phyloP scores from a whole-genome alignment of 2,113 vertebrate genomes.

The Xiphophorus maculatus region DNA sequence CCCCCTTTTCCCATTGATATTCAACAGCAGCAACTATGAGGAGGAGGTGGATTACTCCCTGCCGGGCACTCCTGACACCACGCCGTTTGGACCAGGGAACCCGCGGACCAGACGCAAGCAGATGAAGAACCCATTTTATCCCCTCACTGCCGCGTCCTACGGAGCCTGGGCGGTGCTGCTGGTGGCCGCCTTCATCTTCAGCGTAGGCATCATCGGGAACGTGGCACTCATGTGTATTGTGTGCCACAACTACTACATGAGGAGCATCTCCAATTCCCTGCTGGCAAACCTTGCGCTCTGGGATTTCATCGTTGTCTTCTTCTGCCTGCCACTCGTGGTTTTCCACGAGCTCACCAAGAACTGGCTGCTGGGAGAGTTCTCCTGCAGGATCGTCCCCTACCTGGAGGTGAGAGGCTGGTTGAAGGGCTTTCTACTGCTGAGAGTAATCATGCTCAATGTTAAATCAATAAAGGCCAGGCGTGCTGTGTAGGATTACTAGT shows the following conservation, averaged over 20 bases:
- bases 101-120: conserved; percentile 64
- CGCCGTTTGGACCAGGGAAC: conserved; percentile 64
- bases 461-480: no score
- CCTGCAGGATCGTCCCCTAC: conserved; percentile 96
- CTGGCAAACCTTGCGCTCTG: conserved; percentile 96
- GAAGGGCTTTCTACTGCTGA: neutral
- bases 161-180: conserved; percentile 89
- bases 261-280: conserved; percentile 97
- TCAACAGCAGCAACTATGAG: conserved; percentile 58
- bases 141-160: conserved; percentile 86
- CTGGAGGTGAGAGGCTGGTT: conserved; percentile 87
- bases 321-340: conserved; percentile 94
- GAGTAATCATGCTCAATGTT: no score
- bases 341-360: conserved; percentile 94
- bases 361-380: conserved; percentile 94
- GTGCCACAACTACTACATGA: conserved; percentile 97
- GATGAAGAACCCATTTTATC: conserved; percentile 92
- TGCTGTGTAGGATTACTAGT: no score
- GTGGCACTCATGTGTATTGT: conserved; percentile 97
- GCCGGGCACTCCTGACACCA: conserved; percentile 56
- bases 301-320: conserved; percentile 95
- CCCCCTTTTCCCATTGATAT: conserved; percentile 14
- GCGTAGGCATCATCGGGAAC: conserved; percentile 91
- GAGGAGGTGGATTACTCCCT: conserved; percentile 51
- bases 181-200: conserved; percentile 87